A percentile compares a stretch with the other conserved stretches of the same genome.
These are phyloP conservation scores for Mugil cephalus DNA, from an alignment of 2,113 vertebrate genomes.

Conservation along the genomic window DNA sequence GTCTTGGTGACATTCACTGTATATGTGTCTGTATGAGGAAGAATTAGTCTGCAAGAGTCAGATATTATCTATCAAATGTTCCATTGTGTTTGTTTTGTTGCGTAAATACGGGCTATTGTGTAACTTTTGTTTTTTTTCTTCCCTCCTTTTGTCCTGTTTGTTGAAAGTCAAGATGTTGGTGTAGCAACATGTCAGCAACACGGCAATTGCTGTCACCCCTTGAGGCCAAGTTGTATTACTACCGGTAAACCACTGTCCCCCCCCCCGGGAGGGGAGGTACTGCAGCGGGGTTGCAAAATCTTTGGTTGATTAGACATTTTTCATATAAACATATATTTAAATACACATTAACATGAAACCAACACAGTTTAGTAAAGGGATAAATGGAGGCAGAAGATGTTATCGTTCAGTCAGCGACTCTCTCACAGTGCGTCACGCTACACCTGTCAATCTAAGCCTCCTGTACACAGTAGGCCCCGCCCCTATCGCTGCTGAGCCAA, in stretches of 20 bases:
- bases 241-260: background rate
- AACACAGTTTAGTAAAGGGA: too few relatives aligned
- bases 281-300: too few relatives aligned
- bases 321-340: too few relatives aligned
- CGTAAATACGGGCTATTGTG: constrained; percentile 63
- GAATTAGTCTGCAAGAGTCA: constrained; percentile 35
- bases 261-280: too few relatives aligned
- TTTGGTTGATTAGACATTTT: too few relatives aligned
- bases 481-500: too few relatives aligned
- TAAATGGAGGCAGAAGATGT: too few relatives aligned
- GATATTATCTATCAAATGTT: constrained; percentile 67
- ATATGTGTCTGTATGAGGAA: constrained; percentile 42
- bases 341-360: too few relatives aligned
- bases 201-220: constrained; percentile 37
- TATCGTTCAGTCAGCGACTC: too few relatives aligned
- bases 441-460: too few relatives aligned
- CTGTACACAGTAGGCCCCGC: too few relatives aligned
- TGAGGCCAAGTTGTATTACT: constrained; percentile 37
- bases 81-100: constrained; percentile 60
- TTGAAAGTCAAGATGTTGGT: constrained; percentile 40
- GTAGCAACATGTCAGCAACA: constrained; percentile 26
- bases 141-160: constrained; percentile 33
- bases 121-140: constrained; percentile 39
- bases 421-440: too few relatives aligned
- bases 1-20: constrained; percentile 35